These are phyloP conservation scores for Paradoxurus hermaphroditus DNA, from an alignment of 2,113 vertebrate species.

Conservation along the genomic window DNA sequence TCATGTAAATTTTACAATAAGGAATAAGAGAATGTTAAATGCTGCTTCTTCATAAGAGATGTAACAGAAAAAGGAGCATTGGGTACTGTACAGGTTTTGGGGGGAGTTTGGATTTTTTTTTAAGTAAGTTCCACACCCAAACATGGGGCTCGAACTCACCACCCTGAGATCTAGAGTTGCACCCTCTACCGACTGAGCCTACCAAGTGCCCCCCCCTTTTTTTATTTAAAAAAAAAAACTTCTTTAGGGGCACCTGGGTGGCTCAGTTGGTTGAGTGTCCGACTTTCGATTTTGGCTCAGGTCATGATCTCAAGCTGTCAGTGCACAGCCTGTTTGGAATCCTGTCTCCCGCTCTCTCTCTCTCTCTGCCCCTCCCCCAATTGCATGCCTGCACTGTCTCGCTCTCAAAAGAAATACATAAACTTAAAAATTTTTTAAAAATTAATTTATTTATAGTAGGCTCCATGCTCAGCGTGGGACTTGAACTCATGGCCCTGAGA, in stretches of 20 bases:
- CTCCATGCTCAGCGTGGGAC: not conserved
- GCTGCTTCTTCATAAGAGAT: not conserved
- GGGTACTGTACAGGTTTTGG: not conserved
- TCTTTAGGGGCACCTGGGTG: not conserved
- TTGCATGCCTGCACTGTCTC: too few species aligned
- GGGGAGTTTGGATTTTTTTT: not conserved
- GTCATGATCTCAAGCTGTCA: too few species aligned
- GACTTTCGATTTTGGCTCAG: too few species aligned
- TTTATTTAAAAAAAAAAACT: not conserved
- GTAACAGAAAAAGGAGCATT: not conserved
- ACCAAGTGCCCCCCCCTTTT: not conserved
- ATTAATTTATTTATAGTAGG: not conserved
- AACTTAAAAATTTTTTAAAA: not conserved
- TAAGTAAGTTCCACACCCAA: not conserved
- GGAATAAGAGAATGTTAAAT: not conserved
- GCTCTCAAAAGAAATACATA: too few species aligned
- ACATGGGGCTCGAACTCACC: not conserved
- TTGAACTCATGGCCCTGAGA: not conserved
- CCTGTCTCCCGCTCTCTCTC: too few species aligned
- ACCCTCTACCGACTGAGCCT: not conserved
- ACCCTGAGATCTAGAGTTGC: not conserved
- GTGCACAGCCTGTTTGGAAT: too few species aligned
- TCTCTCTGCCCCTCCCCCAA: too few species aligned
- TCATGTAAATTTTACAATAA: constrained; percentile 6
- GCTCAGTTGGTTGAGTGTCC: too few species aligned